Base-by-base conservation (phyloP, 2,113 vertebrate species). In the Chloebia gouldiae region DNA sequence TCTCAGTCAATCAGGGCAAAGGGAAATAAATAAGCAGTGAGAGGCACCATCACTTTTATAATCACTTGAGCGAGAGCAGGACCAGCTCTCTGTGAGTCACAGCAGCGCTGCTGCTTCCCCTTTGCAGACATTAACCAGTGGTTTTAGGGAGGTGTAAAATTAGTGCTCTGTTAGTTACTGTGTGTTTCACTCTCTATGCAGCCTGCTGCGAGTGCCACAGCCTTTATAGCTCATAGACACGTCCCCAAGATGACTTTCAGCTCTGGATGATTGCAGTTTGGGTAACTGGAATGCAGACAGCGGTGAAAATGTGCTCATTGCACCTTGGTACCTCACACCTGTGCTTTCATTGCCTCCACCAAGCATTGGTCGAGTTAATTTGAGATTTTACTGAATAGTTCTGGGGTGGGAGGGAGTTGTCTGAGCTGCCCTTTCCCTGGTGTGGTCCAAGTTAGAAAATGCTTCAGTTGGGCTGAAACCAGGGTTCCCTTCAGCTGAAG, bases 71-170 rank as follows among this genome's bases (percentile, higher is more conserved):
- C 88, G 68, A 37, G 30, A 40, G 60, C 11, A 10, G 81, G 40
- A 64, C 45, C 53, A 33, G 79, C 27, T 35, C 3, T 13, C 72
- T 61, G 81, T 90, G 96, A 95, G 88, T 93, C 95, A 92, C 81
- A 25, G 81, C 45, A 19, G 15, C 0, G 3, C 88, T 31, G 65
- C 57, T 5, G 14, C 80, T 75, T 92, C 44, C 81, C 72, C 21
- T 81, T 22, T 65, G 91, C 86, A 85, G 50, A 65, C 86, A 78
- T 65, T 60, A 95, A 76, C 73, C 61, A 19, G 84, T 33, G 86
- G 86, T 35, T 96, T 95, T 93, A 72, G 61, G n/a, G 70, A 91
- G 57, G 86, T 73, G 88, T 93, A 19, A 73, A 95, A 96, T 95
- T 51, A 94, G 88, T 44, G 88, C 50, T 83, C 82, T 92, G 83